Evolutionary conservation across 2,113 vertebrate species (phyloP), one percentile per base, ranked within the genome.

Genomic region (Alexandromys fortis): DNA sequence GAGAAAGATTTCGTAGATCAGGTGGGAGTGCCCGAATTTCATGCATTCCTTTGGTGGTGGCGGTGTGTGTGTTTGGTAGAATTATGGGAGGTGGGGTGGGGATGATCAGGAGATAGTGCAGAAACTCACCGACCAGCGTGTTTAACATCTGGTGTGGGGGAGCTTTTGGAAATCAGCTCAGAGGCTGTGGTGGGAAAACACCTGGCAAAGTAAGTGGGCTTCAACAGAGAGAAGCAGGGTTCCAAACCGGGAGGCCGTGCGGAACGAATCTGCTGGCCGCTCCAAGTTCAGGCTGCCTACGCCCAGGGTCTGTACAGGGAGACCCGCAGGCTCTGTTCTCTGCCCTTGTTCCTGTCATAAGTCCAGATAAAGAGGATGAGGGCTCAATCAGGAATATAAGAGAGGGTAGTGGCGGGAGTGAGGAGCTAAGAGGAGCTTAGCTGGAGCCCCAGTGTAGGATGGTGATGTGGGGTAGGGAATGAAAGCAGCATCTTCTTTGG

Each of bases 151-250:
- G 92, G 94, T 94, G 79, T 97, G 96, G 94, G 89, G 91, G 97
- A 97, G 45, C 90, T 96, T 89, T 97, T 98, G 97, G 93, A 97
- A 93, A 91, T 95, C 83, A 58, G 82, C 94, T 96, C 96, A 79
- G 97, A 96, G 96, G 73, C 96, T 96, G 79, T 96, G 96, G 91
- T 98, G 96, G 96, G 96, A 97, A 63, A 98, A 90, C 96, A 97
- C 96, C 98, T 98, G 97, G 96, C 96, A 96, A 96, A 94, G 77
- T 2, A 22, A 28, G 0, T 28, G 0, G 58, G 82, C 73, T 95
- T 86, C 47, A 77, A 85, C 89, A 65, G 49, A 75, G 92, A 97
- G 90, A 93, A 93, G 72, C 0, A 4, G 5, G 67, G 78, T 89
- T 96, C 92, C 22, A 85, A 68, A 11, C 28, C 6, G 14, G 88